Conservation (phyloP, 2,888 invertebrate genomes). For the Macropis europaea region DNA sequence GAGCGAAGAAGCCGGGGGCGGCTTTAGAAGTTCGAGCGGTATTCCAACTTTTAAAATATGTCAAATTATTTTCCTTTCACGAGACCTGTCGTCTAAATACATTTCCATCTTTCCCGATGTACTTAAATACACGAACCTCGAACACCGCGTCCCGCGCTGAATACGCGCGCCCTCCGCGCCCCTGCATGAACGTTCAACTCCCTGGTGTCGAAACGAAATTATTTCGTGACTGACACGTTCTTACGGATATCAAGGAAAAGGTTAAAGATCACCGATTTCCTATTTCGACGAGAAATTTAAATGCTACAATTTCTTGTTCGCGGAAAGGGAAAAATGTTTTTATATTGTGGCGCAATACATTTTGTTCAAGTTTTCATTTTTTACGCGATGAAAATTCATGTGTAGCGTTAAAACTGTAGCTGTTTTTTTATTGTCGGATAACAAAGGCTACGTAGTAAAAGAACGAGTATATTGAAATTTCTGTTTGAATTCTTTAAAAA, state of each 20-base stretch:
- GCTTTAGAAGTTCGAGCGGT: conserved; percentile 73
- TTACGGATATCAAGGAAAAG: conserved; percentile 12
- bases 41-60: conserved; percentile 78
- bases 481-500: too few relatives aligned
- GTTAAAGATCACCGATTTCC: conserved; percentile 3
- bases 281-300: background rate
- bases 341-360: too few relatives aligned
- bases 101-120: conserved; percentile 68
- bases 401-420: too few relatives aligned
- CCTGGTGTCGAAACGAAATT: conserved; percentile 30
- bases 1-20: conserved; percentile 56
- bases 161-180: conserved; percentile 4
- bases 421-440: too few relatives aligned
- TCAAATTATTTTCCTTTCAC: conserved; percentile 77
- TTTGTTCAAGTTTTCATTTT: too few relatives aligned
- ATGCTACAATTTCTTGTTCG: too few relatives aligned
- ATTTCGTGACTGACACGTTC: conserved; percentile 22
- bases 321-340: too few relatives aligned
- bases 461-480: too few relatives aligned
- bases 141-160: conserved; percentile 33
- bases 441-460: too few relatives aligned
- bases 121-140: conserved; percentile 68
- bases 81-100: conserved; percentile 70
- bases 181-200: background rate
- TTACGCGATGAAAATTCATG: too few relatives aligned